Base-by-base conservation (phyloP, 2,888 invertebrate species). In the Drosophila paramelanica region DNA sequence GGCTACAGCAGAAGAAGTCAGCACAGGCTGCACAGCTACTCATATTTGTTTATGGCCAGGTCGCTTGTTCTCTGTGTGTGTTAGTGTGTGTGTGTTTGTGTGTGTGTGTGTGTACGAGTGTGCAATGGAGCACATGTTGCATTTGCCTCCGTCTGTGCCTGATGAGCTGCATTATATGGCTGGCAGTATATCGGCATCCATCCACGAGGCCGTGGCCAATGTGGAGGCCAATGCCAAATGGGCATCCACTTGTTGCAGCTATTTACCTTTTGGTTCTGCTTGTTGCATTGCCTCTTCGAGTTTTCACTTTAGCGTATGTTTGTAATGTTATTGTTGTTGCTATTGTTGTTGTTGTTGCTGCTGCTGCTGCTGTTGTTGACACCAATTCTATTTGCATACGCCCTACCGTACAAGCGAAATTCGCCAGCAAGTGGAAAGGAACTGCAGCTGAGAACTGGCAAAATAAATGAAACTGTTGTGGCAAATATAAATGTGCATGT, bases 231-330 rank as follows among this genome's bases (percentile, higher is more conserved):
- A 72, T 70, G 81, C 83, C 83, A 86, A 80, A 80, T 84, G 78
- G 67, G 55, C 68, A 82, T 73, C 77, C 83, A 83, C 83, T 83
- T 83, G 88, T 88, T 88, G 82, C 88, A 67, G 86, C 60, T 83
- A 79, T 88, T 88, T 83, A 77, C 86, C 83, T 88, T 88, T 82
- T 85, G 86, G 88, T 88, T 88, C 72, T 88, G 88, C 88, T 82
- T 79, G 74, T 85, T 85, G 69, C 70, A 60, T 53, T 70, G 76
- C 76, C 70, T 70, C 68, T 68, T 62, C 59, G 67, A 68, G 73
- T 72, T 88, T 79, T 79, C 76, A 76, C 77, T 70, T 71, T 71
- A 65, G 66, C 71, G 58, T 69, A 64, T 70, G 64, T 67, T 51
- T 65, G 52, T 66, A 49, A 67, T 73, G 61, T 51, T 31, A 31